Conservation (phyloP, 2,888 invertebrate species). For the Tipula helvola region DNA sequence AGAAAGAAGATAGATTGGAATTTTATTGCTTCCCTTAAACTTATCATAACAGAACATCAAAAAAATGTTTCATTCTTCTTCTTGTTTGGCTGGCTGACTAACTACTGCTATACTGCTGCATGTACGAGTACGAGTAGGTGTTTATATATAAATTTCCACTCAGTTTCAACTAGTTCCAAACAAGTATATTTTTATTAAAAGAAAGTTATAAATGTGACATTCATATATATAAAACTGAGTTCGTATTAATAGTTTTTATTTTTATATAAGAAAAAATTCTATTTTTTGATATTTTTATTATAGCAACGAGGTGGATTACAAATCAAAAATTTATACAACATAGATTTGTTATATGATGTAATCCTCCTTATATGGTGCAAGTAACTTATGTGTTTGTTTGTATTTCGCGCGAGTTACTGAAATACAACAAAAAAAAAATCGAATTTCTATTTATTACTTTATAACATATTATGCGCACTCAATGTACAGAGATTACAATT, state of each 20-base stretch:
- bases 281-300: background rate
- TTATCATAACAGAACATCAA: background rate
- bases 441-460: background rate
- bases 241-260: background rate
- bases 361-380: background rate
- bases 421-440: background rate
- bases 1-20: background rate
- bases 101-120: background rate
- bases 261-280: background rate
- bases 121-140: background rate
- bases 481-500: background rate
- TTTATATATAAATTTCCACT: background rate
- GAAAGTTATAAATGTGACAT: background rate
- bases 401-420: background rate
- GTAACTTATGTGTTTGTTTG: background rate
- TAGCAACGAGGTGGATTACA: background rate
- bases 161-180: background rate
- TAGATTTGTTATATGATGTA: background rate
- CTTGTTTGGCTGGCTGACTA: background rate
- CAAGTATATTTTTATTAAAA: background rate
- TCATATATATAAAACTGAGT: background rate
- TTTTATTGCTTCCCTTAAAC: background rate
- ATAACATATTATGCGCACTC: background rate
- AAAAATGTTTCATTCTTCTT: background rate
- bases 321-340: background rate